Percentiles rank a stretch among this genome's conserved stretches.
phyloP scores from a whole-genome alignment of 2,888 invertebrate genomes.

The Deilephila porcellus region DNA sequence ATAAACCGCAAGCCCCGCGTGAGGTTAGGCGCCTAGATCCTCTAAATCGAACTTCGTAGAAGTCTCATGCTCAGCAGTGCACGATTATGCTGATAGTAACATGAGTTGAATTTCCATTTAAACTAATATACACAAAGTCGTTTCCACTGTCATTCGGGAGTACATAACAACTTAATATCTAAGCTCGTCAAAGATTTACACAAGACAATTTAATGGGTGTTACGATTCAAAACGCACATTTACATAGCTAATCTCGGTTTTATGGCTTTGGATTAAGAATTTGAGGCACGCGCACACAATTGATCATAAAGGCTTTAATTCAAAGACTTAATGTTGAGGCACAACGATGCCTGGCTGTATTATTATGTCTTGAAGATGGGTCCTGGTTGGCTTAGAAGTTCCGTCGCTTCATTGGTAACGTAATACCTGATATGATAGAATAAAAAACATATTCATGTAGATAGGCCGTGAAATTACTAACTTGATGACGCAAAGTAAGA shows the following conservation, averaged over 20 bases:
- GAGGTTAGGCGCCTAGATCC: no score
- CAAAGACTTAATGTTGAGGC: conserved; percentile 28
- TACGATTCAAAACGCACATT: conserved; percentile 27
- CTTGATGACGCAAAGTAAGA: no score
- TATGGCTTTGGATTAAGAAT: conserved; percentile 27
- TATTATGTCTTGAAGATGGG: no score
- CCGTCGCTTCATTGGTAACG: no score
- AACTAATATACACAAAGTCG: not conserved
- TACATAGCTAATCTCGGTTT: conserved; percentile 29
- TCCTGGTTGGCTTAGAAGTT: no score
- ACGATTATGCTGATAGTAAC: no score
- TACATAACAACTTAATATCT: not conserved
- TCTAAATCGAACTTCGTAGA: no score
- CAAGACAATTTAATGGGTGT: conserved; percentile 26
- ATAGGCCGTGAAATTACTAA: no score
- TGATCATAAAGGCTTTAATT: conserved; percentile 43
- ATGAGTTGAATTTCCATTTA: not conserved
- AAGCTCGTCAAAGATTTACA: conserved; percentile 25
- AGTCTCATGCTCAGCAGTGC: no score
- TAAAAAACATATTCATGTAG: no score
- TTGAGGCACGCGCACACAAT: conserved; percentile 12
- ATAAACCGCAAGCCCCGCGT: no score
- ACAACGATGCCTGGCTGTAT: not conserved
- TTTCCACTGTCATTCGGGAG: not conserved
- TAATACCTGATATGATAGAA: no score